These are phyloP conservation scores for Calonectris borealis DNA, from an alignment of 2,113 vertebrate species.

Conservation along the genomic window DNA sequence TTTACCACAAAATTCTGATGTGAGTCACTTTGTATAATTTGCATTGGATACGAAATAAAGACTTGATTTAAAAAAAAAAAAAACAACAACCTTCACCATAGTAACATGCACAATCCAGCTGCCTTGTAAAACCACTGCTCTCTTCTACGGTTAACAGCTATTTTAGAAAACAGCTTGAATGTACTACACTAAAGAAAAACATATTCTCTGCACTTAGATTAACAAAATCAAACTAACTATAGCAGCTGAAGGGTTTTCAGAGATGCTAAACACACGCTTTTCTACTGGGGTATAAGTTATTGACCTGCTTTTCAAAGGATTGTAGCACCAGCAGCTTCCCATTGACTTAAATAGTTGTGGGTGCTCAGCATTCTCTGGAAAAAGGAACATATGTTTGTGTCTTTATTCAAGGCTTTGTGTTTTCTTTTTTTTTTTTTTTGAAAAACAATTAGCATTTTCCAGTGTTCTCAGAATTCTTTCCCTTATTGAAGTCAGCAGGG, in stretches of 20 bases:
- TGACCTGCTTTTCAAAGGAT: slow-evolving; percentile 57
- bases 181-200: slow-evolving; percentile 8
- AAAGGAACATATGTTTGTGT: slow-evolving; percentile 1
- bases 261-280: slow-evolving; percentile 31
- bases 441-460: slow-evolving; percentile 29
- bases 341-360: slow-evolving; percentile 63
- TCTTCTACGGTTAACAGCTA: slow-evolving; percentile 39
- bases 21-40: slow-evolving; percentile 45
- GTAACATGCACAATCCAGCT: slow-evolving; percentile 31
- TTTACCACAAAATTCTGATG: not conserved
- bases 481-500: not conserved
- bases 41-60: slow-evolving; percentile 41
- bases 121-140: slow-evolving; percentile 8
- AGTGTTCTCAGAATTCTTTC: slow-evolving; percentile 39
- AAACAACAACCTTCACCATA: slow-evolving; percentile 49
- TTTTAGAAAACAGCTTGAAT: slow-evolving; percentile 56
- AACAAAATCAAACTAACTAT: slow-evolving; percentile 56
- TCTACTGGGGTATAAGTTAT: slow-evolving; percentile 46
- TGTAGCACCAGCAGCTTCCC: slow-evolving; percentile 58
- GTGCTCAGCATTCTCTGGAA: slow-evolving; percentile 47
- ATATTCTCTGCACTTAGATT: slow-evolving; percentile 47
- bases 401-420: slow-evolving; percentile 47
- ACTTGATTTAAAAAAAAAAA: not conserved
- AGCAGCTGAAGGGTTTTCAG: slow-evolving; percentile 62
- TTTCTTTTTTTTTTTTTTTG: not conserved